Conservation (phyloP, 2,113 vertebrate species). For the Megalops atlanticus region DNA sequence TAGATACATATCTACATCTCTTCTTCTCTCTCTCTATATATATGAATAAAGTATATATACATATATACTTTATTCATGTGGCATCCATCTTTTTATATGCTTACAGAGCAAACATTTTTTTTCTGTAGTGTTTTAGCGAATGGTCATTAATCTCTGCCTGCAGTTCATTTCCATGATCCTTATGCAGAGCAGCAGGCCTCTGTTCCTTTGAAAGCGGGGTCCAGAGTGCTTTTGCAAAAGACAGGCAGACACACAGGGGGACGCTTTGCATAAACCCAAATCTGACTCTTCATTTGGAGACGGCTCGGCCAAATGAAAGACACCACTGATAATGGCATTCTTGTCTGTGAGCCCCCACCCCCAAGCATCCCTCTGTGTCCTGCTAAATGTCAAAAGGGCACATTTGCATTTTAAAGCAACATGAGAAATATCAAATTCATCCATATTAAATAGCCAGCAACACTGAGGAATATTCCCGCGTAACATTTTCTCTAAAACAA, state of each 20-base stretch:
- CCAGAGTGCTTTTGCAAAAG: not conserved
- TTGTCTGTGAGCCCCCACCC: not conserved
- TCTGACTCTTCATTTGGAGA: slow-evolving; percentile 15
- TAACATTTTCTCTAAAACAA: not conserved
- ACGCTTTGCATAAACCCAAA: slow-evolving; percentile 1
- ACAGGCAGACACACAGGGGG: not conserved
- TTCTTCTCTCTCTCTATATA: too few species aligned
- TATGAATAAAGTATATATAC: too few species aligned
- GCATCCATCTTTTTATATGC: not conserved
- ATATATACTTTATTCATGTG: not conserved
- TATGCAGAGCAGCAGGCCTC: not conserved
- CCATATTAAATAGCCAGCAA: slow-evolving; percentile 11
- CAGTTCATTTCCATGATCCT: not conserved
- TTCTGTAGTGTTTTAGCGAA: not conserved
- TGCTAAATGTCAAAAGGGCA: slow-evolving; percentile 30
- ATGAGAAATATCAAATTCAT: slow-evolving; percentile 21
- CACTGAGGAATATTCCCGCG: not conserved
- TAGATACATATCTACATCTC: too few species aligned
- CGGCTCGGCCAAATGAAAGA: not conserved
- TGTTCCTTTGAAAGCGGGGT: not conserved
- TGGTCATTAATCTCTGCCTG: slow-evolving; percentile 18
- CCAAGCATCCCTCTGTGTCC: slow-evolving; percentile 12
- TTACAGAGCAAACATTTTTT: not conserved
- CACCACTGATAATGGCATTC: slow-evolving; percentile 10
- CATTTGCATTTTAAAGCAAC: slow-evolving; percentile 41